A percentile compares a stretch with the other conserved stretches of the same genome.
These are phyloP conservation scores for Scytalopus superciliaris DNA, from an alignment of 2,113 vertebrate genomes.

Conservation along the genomic window DNA sequence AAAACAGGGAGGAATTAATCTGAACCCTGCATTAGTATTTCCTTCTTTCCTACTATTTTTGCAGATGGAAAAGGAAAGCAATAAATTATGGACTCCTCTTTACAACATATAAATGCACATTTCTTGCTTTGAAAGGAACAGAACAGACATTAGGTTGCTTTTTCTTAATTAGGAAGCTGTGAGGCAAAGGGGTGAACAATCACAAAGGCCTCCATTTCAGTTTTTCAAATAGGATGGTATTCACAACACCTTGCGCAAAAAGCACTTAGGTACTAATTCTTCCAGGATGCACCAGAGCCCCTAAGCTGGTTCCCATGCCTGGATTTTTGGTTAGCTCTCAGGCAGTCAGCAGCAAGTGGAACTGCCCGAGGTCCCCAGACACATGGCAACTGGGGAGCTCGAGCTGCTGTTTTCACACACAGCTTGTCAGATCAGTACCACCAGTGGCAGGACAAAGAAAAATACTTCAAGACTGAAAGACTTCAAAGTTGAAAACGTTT, in stretches of 20 bases:
- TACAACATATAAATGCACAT: not conserved
- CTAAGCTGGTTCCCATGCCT: not conserved
- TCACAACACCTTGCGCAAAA: not conserved
- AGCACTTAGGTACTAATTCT: not conserved
- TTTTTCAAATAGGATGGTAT: not conserved
- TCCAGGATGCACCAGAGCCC: not conserved
- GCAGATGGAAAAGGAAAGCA: not conserved
- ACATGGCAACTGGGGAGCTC: accelerated
- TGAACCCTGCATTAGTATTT: not conserved
- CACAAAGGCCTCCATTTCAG: not conserved
- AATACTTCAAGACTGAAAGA: accelerated
- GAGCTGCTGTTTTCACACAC: accelerated
- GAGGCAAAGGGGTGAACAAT: not conserved
- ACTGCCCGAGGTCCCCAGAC: not conserved
- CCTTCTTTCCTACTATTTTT: not conserved
- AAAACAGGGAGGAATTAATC: not conserved
- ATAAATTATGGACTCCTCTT: not conserved
- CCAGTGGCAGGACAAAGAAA: not conserved
- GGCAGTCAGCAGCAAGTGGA: not conserved
- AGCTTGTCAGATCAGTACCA: not conserved
- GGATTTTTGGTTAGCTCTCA: not conserved
- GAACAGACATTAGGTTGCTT: not conserved
- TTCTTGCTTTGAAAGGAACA: not conserved
- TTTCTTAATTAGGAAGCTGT: not conserved
- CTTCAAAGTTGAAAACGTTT: not conserved